Evolutionary conservation across 2,888 invertebrate genomes (phyloP).

Genomic region (Erynnis tages): DNA sequence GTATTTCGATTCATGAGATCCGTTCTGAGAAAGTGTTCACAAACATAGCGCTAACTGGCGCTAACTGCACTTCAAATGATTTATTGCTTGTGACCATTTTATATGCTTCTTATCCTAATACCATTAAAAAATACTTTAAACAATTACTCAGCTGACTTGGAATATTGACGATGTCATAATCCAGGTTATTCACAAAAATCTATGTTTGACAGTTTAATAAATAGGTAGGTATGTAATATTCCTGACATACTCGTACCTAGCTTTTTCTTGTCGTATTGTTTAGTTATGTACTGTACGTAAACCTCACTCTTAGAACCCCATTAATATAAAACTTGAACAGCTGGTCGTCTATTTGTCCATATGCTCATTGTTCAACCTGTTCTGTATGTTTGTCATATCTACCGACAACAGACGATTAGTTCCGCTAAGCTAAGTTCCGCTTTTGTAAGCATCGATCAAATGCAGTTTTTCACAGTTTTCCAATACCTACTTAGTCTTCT

Average conservation of each 20-base stretch:
- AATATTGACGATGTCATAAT: too few relatives aligned
- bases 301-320: too few relatives aligned
- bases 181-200: too few relatives aligned
- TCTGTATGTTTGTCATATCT: constrained; percentile 16
- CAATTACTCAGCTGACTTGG: too few relatives aligned
- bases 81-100: constrained; percentile 1
- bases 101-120: too few relatives aligned
- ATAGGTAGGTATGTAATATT: too few relatives aligned
- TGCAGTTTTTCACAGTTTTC: constrained; percentile 5
- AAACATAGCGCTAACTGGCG: constrained; percentile 4
- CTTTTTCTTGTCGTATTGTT: too few relatives aligned
- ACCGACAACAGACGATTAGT: constrained; percentile 17
- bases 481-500: not conserved
- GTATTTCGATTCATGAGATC: constrained; percentile 25
- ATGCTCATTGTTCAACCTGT: constrained; percentile 20
- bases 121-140: too few relatives aligned
- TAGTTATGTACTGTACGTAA: too few relatives aligned
- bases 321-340: constrained; percentile 5
- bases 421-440: constrained; percentile 20
- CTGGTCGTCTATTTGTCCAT: constrained; percentile 17
- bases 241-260: too few relatives aligned
- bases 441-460: constrained; percentile 13
- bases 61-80: constrained; percentile 15
- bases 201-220: too few relatives aligned
- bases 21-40: constrained; percentile 13